phyloP scores from a whole-genome alignment of 2,888 invertebrate genomes.

The Limnephilus marmoratus region DNA sequence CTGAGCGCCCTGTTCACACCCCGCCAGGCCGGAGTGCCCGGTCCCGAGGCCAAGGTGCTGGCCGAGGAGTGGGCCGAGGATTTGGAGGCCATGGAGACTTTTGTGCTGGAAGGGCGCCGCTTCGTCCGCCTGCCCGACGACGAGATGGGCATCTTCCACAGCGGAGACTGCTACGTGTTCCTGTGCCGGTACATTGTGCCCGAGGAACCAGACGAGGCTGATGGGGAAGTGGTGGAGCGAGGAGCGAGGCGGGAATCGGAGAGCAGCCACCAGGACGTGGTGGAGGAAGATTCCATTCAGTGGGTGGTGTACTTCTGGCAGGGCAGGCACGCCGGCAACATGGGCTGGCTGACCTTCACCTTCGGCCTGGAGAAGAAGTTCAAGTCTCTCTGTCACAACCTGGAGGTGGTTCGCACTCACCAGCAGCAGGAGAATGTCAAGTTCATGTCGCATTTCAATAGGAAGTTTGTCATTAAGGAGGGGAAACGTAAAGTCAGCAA shows the following conservation, averaged over 20 bases:
- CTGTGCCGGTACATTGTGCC: conserved; percentile 87
- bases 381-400: conserved; percentile 89
- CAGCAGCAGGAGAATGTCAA: conserved; percentile 99
- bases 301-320: conserved; percentile 99
- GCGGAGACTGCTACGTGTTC: conserved; percentile 98
- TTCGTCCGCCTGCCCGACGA: conserved; percentile 97
- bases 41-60: conserved; percentile 89
- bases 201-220: conserved; percentile 71
- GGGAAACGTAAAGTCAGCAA: conserved; percentile 85
- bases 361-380: conserved; percentile 97
- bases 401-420: conserved; percentile 96
- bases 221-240: conserved; percentile 76
- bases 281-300: conserved; percentile 85
- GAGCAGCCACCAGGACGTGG: conserved; percentile 68
- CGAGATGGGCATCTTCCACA: conserved; percentile 94
- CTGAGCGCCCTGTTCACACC: conserved; percentile 97
- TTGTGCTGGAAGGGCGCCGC: conserved; percentile 97
- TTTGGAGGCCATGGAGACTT: conserved; percentile 97
- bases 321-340: conserved; percentile 96
- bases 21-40: conserved; percentile 91
- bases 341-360: conserved; percentile 99
- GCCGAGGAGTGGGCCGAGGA: conserved; percentile 99
- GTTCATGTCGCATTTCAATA: conserved; percentile 97
- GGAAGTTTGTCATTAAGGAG: conserved; percentile 93
- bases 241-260: conserved; percentile 49